phyloP scores from a whole-genome alignment of 1,140 invertebrate species.

The Dreissena polymorpha region DNA sequence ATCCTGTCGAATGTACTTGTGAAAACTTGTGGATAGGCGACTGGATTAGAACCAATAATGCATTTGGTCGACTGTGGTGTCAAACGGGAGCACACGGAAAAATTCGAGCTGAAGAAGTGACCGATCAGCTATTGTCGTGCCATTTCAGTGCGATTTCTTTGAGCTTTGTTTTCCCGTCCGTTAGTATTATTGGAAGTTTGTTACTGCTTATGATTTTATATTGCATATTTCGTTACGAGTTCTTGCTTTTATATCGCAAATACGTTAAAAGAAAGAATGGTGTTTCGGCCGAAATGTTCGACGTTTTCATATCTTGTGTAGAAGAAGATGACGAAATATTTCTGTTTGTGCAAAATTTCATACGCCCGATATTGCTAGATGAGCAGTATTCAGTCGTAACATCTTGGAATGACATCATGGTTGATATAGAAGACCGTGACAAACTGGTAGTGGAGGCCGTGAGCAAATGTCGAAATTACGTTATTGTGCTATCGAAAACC shows the following conservation, averaged over 20 bases:
- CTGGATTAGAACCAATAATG: conserved; percentile 19
- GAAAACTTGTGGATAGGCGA: conserved; percentile 36
- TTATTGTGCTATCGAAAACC: conserved; percentile 11
- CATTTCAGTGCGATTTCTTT: too few relatives aligned
- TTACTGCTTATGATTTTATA: conserved; percentile 2
- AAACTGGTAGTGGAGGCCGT: neutral
- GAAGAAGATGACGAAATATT: conserved; percentile 29
- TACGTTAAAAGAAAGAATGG: neutral
- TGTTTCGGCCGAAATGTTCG: neutral
- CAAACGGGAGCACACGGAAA: neutral
- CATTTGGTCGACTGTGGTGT: conserved; percentile 1
- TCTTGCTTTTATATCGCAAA: conserved; percentile 8
- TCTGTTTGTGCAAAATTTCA: neutral
- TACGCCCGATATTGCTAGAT: neutral
- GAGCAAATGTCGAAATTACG: neutral
- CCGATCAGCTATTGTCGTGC: neutral
- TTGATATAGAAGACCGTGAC: neutral
- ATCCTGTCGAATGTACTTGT: conserved; percentile 33
- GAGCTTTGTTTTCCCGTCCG: neutral
- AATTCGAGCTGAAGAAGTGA: conserved; percentile 3
- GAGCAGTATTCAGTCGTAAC: conserved; percentile 3
- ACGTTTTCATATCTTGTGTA: conserved; percentile 33
- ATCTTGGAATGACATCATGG: conserved; percentile 1
- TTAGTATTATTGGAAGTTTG: neutral
- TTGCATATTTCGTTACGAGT: conserved; percentile 17